A percentile compares a stretch with the other conserved stretches of the same genome.
Conservation (phyloP, 2,113 vertebrate genomes). For the Xenotilapia caudafasciata region DNA sequence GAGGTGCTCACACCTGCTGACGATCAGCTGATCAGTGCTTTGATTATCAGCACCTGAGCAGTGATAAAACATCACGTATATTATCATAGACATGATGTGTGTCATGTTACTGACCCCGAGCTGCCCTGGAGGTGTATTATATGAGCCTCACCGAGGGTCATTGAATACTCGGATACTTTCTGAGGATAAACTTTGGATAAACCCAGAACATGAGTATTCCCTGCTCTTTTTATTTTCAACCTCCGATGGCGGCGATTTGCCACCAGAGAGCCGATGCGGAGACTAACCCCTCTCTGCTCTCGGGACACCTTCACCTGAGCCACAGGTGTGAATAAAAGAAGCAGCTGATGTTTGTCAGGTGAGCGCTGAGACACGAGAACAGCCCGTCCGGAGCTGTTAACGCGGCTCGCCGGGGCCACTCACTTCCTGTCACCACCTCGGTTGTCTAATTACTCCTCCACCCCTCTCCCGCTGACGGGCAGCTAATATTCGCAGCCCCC, state of each 20-base stretch:
- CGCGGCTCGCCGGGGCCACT: background rate
- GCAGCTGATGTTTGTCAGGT: background rate
- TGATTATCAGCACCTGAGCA: background rate
- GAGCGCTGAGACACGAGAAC: fast-evolving
- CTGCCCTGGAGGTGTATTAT: background rate
- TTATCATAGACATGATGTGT: background rate
- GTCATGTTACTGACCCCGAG: background rate
- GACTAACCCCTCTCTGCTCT: background rate
- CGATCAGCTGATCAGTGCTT: background rate
- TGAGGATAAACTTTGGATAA: background rate
- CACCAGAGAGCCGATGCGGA: background rate
- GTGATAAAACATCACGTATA: background rate
- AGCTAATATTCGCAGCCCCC: background rate
- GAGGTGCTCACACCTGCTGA: background rate
- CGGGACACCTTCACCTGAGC: background rate
- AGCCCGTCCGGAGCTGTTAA: background rate
- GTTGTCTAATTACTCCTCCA: background rate
- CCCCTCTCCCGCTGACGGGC: background rate
- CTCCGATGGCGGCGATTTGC: background rate
- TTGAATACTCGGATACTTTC: background rate
- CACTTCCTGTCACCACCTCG: background rate
- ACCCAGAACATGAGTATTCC: background rate
- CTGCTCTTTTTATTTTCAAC: background rate
- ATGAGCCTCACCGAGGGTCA: background rate
- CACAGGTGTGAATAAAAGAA: background rate